Conservation (phyloP, 2,888 invertebrate genomes). For the Synanthedon andrenaeformis region DNA sequence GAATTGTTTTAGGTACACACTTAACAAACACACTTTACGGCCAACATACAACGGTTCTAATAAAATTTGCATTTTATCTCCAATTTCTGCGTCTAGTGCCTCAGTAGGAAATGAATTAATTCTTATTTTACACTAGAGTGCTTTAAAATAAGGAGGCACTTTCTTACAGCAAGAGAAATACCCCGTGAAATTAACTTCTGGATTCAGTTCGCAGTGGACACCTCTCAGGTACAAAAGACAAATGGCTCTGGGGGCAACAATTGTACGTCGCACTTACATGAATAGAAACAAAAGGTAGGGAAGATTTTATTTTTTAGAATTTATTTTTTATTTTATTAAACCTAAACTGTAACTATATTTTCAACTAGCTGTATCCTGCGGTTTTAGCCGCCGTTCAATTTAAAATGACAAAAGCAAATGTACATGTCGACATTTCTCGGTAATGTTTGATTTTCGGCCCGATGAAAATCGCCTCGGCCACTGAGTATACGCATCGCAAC, state of each 20-base stretch:
- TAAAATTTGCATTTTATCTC: background rate
- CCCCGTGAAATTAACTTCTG: conserved; percentile 64
- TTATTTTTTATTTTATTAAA: background rate
- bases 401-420: no score
- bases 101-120: conserved; percentile 43
- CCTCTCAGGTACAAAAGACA: conserved; percentile 53
- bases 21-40: no score
- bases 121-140: conserved; percentile 50
- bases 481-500: no score
- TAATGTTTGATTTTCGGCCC: no score
- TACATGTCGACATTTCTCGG: no score
- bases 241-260: conserved; percentile 34
- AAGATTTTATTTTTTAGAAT: background rate
- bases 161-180: conserved; percentile 52
- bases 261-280: conserved; percentile 23
- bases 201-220: conserved; percentile 54
- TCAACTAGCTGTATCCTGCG: no score
- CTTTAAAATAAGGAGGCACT: conserved; percentile 39
- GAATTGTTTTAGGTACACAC: no score
- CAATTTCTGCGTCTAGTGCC: conserved; percentile 2
- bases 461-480: no score
- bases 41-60: background rate
- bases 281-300: conserved; percentile 12
- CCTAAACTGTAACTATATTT: no score
- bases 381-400: no score